These are phyloP conservation scores for Pseudocheirus occidentalis DNA, from an alignment of 2,797 vertebrate genomes.

Conservation along the genomic window DNA sequence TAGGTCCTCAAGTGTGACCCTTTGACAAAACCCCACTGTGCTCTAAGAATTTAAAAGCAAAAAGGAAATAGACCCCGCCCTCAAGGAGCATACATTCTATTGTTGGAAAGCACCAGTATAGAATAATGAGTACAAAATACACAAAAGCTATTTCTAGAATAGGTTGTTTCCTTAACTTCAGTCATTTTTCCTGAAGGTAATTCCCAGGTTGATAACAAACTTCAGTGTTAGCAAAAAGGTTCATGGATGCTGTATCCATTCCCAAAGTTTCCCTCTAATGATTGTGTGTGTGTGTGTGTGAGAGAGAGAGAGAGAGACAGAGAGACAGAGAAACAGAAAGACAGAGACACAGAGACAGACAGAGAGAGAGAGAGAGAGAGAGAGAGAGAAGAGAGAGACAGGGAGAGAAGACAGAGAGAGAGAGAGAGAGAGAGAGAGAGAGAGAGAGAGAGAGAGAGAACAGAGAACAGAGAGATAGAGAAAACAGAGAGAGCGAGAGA, in stretches of 20 bases:
- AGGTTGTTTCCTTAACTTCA: neutral
- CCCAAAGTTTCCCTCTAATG: neutral
- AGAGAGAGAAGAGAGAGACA: too few species aligned
- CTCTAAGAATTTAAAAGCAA: neutral
- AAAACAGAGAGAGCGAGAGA: too few species aligned
- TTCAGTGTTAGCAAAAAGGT: fast-evolving
- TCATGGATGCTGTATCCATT: neutral
- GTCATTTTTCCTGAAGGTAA: neutral
- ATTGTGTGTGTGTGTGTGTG: neutral
- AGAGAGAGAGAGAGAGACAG: too few species aligned
- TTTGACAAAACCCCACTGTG: too few species aligned
- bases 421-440: too few species aligned
- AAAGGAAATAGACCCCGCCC: neutral
- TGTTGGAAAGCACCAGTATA: neutral
- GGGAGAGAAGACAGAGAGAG: too few species aligned
- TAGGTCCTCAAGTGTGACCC: too few species aligned
- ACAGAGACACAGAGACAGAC: neutral
- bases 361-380: too few species aligned
- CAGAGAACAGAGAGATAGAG: too few species aligned
- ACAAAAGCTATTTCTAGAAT: neutral
- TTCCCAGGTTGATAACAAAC: neutral
- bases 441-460: neutral
- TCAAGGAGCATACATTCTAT: neutral
- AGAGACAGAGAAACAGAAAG: too few species aligned
- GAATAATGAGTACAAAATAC: neutral